phyloP scores from a whole-genome alignment of 30 jellyfish, hydroid and myxozoan species.

The Aurelia coerulea region DNA sequence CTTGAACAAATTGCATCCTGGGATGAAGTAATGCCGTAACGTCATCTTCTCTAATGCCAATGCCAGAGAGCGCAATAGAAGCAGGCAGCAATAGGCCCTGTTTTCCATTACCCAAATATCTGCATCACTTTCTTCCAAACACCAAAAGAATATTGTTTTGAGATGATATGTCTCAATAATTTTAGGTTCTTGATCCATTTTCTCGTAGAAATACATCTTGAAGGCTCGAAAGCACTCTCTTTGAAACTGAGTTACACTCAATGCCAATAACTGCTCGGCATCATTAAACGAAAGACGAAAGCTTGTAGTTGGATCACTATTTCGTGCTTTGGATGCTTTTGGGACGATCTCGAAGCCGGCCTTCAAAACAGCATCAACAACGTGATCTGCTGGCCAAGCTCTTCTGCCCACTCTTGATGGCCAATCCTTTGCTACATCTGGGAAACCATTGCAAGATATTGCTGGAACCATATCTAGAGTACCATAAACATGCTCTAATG shows the following conservation, averaged over 20 bases:
- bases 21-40: constrained; percentile 48
- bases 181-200: constrained; percentile 43
- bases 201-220: constrained; percentile 55
- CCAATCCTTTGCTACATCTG: constrained; percentile 36
- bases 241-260: constrained; percentile 14
- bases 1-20: constrained; percentile 39
- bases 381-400: constrained; percentile 35
- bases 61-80: constrained; percentile 16
- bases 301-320: constrained; percentile 19
- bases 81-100: constrained; percentile 42
- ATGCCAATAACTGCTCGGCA: constrained; percentile 42
- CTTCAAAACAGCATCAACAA: constrained; percentile 5
- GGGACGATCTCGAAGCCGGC: constrained; percentile 63
- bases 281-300: constrained; percentile 39
- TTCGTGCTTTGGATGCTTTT: constrained; percentile 16
- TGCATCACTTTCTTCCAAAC: constrained; percentile 21
- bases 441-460: constrained; percentile 51
- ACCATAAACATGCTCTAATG: constrained; percentile 7
- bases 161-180: constrained; percentile 46
- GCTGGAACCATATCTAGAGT: constrained; percentile 55
- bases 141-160: constrained; percentile 54
- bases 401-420: constrained; percentile 23
- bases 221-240: constrained; percentile 44
- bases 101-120: constrained; percentile 33
- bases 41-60: neutral